A percentile compares a stretch with the other conserved stretches of the same genome.
These are phyloP conservation scores for Monopis laevigella DNA, from an alignment of 2,888 invertebrate species.

Conservation along the genomic window DNA sequence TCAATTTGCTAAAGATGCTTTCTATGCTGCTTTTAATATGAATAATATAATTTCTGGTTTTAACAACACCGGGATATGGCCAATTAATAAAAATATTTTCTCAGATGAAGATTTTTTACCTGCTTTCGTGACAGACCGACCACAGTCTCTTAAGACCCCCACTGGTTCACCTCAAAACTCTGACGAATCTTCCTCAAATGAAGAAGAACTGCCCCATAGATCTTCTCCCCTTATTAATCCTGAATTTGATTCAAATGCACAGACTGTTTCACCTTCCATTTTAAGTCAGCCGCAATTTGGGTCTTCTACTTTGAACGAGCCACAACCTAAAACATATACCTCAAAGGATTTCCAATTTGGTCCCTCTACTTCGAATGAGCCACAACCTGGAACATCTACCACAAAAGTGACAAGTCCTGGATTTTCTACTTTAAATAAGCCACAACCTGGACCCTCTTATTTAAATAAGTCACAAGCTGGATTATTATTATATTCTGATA, in stretches of 20 bases:
- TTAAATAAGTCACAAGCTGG: too few species aligned
- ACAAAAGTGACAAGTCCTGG: not conserved
- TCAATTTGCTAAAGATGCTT: too few species aligned
- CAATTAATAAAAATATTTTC: constrained; percentile 10
- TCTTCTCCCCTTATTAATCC: constrained; percentile 8
- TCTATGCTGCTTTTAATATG: too few species aligned
- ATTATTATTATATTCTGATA: too few species aligned
- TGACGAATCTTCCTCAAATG: constrained; percentile 12
- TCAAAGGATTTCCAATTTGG: not conserved
- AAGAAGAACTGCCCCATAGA: constrained; percentile 11
- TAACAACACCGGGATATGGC: constrained; percentile 5
- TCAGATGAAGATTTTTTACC: constrained; percentile 14
- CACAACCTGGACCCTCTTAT: too few species aligned
- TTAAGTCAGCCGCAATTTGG: too few species aligned
- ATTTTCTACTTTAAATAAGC: constrained; percentile 1
- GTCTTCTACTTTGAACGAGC: too few species aligned
- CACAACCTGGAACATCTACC: too few species aligned
- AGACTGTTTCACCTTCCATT: too few species aligned
- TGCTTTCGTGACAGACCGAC: constrained; percentile 15
- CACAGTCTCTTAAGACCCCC: constrained; percentile 7
- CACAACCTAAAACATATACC: too few species aligned
- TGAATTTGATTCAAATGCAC: too few species aligned
- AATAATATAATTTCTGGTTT: too few species aligned
- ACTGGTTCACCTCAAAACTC: constrained; percentile 11
- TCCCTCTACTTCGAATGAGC: constrained; percentile 3